Base-by-base conservation (phyloP, 35 echinoderm and acorn worm species). In the Heliocidaris erythrogramma region DNA sequence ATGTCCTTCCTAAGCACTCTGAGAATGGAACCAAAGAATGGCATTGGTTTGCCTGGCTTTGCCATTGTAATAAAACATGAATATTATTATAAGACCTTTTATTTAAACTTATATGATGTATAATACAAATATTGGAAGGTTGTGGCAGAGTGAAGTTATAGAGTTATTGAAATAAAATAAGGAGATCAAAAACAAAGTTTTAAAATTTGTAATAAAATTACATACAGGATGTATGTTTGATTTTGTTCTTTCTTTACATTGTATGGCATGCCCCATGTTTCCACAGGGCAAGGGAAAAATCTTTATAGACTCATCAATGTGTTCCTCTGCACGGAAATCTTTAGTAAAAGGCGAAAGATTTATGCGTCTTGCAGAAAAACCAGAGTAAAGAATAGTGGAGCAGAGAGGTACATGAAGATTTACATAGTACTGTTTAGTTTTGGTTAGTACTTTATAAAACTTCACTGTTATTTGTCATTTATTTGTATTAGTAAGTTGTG, bases 341-440 rank as follows among this genome's bases (percentile, higher is more conserved):
- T 96, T 96, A 96, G 96, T 95, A 96, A 96, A 96, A 96, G 96
- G 96, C 96, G 96, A 96, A 96, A 96, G 96, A 96, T 96, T 96
- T 96, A 96, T 96, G 96, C 96, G 96, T 92, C 5, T 87, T 96
- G 96, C 96, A 96, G 96, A 95, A 65, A 96, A 96, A 96, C 96
- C 96, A 96, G 94, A 96, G 96, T 96, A 47, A 35, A 32, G 60
- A 16, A 9, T 0, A 13, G 5, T 18, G 60, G 88, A 16, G 10
- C 7, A 27, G 65, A 78, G 5, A 27, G 8, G 17, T 78, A n/a
- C n/a, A 78, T 78, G 2, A 21, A n/a, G 65, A 78, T 78, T 27
- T 78, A 18, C 21, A 78, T 78, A 78, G 65, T 78, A 78, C 65
- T 24, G 8, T 78, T 27, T 78, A 18, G 65, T 21, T 78, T 27